Conservation (phyloP, 2,797 vertebrate species). For the Acipenser oxyrinchus region DNA sequence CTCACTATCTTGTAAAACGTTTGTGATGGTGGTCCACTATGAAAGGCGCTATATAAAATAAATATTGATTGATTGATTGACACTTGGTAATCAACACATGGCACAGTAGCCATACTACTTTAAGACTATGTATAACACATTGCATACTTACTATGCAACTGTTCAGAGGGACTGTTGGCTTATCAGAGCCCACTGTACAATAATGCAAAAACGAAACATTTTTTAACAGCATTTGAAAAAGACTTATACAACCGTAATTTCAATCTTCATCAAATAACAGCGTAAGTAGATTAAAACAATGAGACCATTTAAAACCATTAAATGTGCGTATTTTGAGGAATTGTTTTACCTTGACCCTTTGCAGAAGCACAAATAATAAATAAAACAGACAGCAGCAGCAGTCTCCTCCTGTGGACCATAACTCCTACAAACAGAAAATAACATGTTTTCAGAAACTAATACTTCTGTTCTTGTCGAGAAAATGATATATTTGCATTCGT, state of each 20-base stretch:
- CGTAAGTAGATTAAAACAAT: too few relatives aligned
- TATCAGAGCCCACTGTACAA: slow-evolving; percentile 30
- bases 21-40: too few relatives aligned
- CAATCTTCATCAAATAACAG: too few relatives aligned
- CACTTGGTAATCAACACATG: too few relatives aligned
- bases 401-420: slow-evolving; percentile 62
- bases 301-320: slow-evolving; percentile 1
- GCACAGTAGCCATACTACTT: too few relatives aligned
- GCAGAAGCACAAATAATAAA: slow-evolving; percentile 56
- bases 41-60: too few relatives aligned
- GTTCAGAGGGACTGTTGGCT: background rate
- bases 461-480: background rate
- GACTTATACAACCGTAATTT: background rate
- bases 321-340: slow-evolving; percentile 4
- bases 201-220: slow-evolving; percentile 37
- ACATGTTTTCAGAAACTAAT: background rate
- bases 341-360: slow-evolving; percentile 66
- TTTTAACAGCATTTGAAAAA: slow-evolving; percentile 1
- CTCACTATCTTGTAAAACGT: too few relatives aligned
- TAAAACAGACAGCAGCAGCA: slow-evolving; percentile 60
- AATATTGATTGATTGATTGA: too few relatives aligned
- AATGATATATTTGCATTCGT: background rate
- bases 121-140: too few relatives aligned
- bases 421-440: slow-evolving; percentile 53
- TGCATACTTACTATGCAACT: background rate